Percentiles rank a stretch among this genome's conserved stretches.
phyloP scores from a whole-genome alignment of 2,888 invertebrate genomes.

The Netelia virgata region DNA sequence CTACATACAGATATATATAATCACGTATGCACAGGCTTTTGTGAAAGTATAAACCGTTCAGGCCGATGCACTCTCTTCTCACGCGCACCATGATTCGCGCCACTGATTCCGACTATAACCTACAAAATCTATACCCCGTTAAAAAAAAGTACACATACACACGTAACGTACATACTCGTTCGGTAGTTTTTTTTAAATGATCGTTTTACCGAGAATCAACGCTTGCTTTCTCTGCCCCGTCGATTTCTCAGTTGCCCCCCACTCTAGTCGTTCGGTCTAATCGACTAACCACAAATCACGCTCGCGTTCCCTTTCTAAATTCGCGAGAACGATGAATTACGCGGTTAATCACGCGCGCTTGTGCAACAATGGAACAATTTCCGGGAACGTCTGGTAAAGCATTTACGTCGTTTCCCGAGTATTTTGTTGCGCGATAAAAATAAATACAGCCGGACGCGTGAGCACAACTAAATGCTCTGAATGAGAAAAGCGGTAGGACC shows the following conservation, averaged over 20 bases:
- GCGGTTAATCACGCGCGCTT: constrained; percentile 55
- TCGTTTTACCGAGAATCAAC: constrained; percentile 59
- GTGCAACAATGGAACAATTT: constrained; percentile 59
- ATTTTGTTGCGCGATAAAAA: background rate
- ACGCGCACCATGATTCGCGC: background rate
- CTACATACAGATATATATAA: background rate
- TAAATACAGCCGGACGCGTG: background rate
- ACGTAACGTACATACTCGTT: constrained; percentile 37
- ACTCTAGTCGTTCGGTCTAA: background rate
- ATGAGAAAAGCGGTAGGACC: background rate
- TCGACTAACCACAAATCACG: background rate
- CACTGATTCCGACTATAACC: constrained; percentile 20
- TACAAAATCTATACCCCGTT: constrained; percentile 22
- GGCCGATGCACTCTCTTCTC: constrained; percentile 8
- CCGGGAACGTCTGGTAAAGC: constrained; percentile 40
- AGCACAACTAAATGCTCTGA: background rate
- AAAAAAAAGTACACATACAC: constrained; percentile 5
- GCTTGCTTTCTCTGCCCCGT: constrained; percentile 62
- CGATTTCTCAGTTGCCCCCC: constrained; percentile 34
- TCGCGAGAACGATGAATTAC: constrained; percentile 58
- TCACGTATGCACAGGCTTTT: background rate
- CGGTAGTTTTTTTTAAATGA: constrained; percentile 46
- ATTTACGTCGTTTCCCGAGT: background rate
- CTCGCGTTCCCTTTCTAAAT: constrained; percentile 55
- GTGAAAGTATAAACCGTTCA: constrained; percentile 46